Percentiles rank a stretch among this genome's conserved stretches.
These are phyloP conservation scores for Onychostoma macrolepis DNA, from an alignment of 2,113 vertebrate genomes.

Conservation along the genomic window DNA sequence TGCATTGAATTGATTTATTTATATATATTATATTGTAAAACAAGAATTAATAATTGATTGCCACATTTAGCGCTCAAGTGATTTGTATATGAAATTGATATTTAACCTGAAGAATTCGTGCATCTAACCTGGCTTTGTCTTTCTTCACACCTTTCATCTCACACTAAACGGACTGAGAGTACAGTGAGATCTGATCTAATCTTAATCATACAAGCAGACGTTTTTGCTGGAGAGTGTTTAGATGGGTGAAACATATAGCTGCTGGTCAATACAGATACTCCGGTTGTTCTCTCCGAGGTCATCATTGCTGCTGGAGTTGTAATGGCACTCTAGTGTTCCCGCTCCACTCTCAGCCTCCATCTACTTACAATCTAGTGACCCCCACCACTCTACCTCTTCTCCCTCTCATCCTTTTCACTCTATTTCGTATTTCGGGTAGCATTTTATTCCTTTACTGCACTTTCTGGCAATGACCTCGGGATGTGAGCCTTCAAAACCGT, in stretches of 20 bases:
- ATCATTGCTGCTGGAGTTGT: slow-evolving; percentile 32
- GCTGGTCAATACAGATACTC: slow-evolving; percentile 31
- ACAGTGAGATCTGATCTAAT: slow-evolving; percentile 22
- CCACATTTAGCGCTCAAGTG: not conserved
- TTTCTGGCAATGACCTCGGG: slow-evolving; percentile 45
- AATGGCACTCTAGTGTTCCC: slow-evolving; percentile 50
- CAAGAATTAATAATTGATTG: no score
- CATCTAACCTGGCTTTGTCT: not conserved
- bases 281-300: slow-evolving; percentile 38
- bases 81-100: not conserved
- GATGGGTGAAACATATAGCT: slow-evolving; percentile 15
- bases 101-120: not conserved
- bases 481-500: slow-evolving; percentile 3
- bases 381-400: slow-evolving; percentile 34
- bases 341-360: slow-evolving; percentile 35
- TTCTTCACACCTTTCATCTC: not conserved
- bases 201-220: slow-evolving; percentile 7
- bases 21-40: no score
- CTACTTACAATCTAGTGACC: slow-evolving; percentile 32
- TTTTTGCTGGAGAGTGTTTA: not conserved
- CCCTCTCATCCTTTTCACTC: slow-evolving; percentile 37
- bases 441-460: slow-evolving; percentile 48
- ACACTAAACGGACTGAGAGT: not conserved
- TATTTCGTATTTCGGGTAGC: slow-evolving; percentile 26
- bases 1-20: no score